A percentile compares a stretch with the other conserved stretches of the same genome.
These are phyloP conservation scores for Leptodactylus fuscus DNA, from an alignment of 2,113 vertebrate genomes.

Conservation along the genomic window DNA sequence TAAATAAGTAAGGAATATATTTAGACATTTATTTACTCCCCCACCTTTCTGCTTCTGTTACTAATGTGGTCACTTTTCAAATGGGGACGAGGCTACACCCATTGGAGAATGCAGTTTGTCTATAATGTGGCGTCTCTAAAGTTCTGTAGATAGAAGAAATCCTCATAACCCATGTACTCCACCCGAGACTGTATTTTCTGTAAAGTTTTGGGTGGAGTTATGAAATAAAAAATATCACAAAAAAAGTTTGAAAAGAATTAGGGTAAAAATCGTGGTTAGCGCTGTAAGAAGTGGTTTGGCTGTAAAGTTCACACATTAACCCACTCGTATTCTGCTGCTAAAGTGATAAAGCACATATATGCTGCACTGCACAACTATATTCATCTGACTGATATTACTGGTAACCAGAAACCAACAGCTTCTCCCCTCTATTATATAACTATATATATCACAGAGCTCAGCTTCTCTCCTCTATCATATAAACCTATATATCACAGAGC, in stretches of 20 bases:
- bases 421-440: too few species aligned
- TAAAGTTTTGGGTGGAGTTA: background rate
- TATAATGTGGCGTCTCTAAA: background rate
- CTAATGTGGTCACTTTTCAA: too few species aligned
- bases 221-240: background rate
- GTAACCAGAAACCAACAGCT: too few species aligned
- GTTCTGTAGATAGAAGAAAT: background rate
- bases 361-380: too few species aligned
- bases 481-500: too few species aligned
- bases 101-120: background rate
- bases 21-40: too few species aligned
- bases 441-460: too few species aligned
- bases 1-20: too few species aligned
- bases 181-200: background rate
- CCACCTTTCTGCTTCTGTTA: too few species aligned
- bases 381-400: too few species aligned
- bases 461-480: too few species aligned
- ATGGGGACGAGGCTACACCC: too few species aligned
- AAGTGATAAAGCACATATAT: background rate
- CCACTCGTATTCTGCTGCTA: background rate
- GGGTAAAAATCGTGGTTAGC: background rate
- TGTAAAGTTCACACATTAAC: background rate
- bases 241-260: background rate
- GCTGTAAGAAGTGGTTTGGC: background rate
- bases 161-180: background rate